phyloP scores from a whole-genome alignment of 1,140 invertebrate genomes.

The Frieseomelitta varia region DNA sequence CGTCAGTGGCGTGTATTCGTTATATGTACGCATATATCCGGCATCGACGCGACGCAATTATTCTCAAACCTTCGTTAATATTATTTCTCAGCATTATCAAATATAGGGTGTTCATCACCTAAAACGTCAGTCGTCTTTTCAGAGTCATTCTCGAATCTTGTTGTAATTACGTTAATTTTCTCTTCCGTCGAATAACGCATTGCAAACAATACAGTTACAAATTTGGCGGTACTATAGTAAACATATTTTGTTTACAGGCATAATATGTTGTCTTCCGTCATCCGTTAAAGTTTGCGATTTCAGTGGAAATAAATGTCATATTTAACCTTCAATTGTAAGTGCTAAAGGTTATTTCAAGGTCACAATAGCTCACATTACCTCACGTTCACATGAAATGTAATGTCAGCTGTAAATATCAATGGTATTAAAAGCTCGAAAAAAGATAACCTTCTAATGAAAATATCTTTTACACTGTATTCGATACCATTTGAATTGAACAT shows the following conservation, averaged over 20 bases:
- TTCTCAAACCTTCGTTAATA: conserved; percentile 15
- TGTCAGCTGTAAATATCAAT: not conserved
- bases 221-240: not conserved
- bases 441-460: not conserved
- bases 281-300: not conserved
- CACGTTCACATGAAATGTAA: not conserved
- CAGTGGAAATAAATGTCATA: not conserved
- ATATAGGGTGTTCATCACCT: not conserved
- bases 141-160: not conserved
- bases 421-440: not conserved
- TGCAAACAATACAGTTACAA: not conserved
- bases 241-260: not conserved
- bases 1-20: conserved; percentile 19
- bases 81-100: conserved; percentile 29
- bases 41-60: conserved; percentile 12
- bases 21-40: not conserved
- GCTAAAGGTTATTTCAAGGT: not conserved
- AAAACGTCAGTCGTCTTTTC: not conserved
- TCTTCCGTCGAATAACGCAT: not conserved
- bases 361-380: not conserved
- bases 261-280: not conserved
- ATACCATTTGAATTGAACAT: not conserved
- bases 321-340: not conserved
- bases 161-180: not conserved
- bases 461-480: not conserved